Evolutionary conservation across 2,113 vertebrate species (phyloP), one percentile per base, ranked within the genome.

Genomic region (Tiliqua scincoides): DNA sequence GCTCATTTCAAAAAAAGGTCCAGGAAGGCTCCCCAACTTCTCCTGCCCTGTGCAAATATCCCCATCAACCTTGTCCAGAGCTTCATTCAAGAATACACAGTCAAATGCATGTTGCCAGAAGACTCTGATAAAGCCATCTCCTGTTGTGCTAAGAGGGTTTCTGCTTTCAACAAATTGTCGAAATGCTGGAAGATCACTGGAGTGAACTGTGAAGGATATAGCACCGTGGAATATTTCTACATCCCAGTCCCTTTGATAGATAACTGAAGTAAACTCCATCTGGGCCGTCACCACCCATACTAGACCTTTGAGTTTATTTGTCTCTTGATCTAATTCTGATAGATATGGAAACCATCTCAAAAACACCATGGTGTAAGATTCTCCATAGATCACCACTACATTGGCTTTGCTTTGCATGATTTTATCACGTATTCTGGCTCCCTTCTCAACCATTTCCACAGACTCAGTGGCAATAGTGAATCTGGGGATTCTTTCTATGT

Each of bases 71-170:
- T 65, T 8, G n/a, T 7, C 14, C 5, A 1, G 11, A 27, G 12
- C 1, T 20, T 0, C 15, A 27, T 52, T 10, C 52, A 23, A 9
- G 43, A 84, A 84, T 5, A 17, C 14, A 17, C 83, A 84, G 35
- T 30, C 25, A 27, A 84, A 84, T 7, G 73, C n/a, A 7, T 84
- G 18, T 20, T 85, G 3, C 75, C 84, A 85, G 12, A 85, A 85
- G 6, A 57, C 62, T n/a, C 10, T 77, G 43, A 85, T 37, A 21
- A 77, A 85, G 18, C 61, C 48, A 77, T 85, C 83, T 74, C 15
- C 83, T 68, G n/a, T 67, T 18, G 30, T 20, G 6, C 2, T 63
- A 12, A 21, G 37, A 18, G 62, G 83, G 14, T 37, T 52, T 57
- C 14, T 35, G 48, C n/a, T 77, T n/a, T 70, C 15, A 30, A 78